These are phyloP conservation scores for Gobio occitaniae DNA, from an alignment of 2,797 vertebrate species.

Conservation along the genomic window DNA sequence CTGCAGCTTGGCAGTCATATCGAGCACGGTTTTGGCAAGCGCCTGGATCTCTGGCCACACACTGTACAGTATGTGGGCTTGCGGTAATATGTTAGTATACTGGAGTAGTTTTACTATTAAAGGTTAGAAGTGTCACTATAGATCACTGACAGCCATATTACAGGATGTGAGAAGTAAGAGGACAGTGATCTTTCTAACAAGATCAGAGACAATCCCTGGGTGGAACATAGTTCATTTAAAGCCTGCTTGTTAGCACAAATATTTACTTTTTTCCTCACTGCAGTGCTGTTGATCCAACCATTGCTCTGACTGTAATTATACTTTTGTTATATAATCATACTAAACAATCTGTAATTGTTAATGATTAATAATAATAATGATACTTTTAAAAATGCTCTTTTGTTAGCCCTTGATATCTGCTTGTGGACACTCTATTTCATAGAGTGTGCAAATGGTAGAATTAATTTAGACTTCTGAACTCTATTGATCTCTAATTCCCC, in stretches of 20 bases:
- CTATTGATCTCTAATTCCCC: constrained; percentile 28
- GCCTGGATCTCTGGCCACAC: constrained; percentile 77
- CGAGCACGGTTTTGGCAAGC: constrained; percentile 65
- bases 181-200: not conserved
- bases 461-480: constrained; percentile 35
- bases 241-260: constrained; percentile 13
- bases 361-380: not conserved
- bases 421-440: constrained; percentile 19
- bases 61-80: constrained; percentile 70
- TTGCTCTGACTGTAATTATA: not conserved
- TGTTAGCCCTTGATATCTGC: constrained; percentile 18
- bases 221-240: not conserved
- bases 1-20: constrained; percentile 80
- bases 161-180: not conserved
- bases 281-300: not conserved
- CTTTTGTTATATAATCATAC: not conserved
- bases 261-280: not conserved
- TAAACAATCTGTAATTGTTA: not conserved
- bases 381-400: not conserved
- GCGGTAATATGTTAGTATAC: not conserved
- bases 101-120: not conserved
- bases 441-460: constrained; percentile 38
- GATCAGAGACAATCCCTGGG: not conserved
- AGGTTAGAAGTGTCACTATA: not conserved
- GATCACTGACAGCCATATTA: not conserved